These are phyloP conservation scores for Metopolophium dirhodum DNA, from an alignment of 1,140 invertebrate species.

Conservation along the genomic window DNA sequence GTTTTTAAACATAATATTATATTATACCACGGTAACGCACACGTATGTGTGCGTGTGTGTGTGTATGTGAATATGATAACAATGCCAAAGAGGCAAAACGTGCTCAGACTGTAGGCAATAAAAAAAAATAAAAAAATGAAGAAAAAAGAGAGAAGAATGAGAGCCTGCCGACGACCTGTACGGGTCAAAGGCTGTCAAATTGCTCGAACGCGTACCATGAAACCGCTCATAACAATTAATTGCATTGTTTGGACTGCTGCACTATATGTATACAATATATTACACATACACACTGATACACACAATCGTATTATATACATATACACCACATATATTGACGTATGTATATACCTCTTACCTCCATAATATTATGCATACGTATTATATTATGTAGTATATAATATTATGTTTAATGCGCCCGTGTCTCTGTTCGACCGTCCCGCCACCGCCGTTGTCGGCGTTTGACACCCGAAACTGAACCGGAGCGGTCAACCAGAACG, in stretches of 20 bases:
- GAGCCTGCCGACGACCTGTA: constrained; percentile 42
- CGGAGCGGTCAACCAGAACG: constrained; percentile 45
- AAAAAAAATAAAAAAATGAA: constrained; percentile 44
- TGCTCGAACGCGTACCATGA: constrained; percentile 27
- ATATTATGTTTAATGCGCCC: not conserved
- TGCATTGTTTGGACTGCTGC: constrained; percentile 49
- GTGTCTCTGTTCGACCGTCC: not conserved
- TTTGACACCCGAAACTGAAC: constrained; percentile 52
- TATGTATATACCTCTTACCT: not conserved
- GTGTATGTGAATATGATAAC: constrained; percentile 37
- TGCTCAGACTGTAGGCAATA: constrained; percentile 55
- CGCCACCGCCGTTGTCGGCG: not conserved
- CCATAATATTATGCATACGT: not conserved
- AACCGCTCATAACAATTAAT: constrained; percentile 56
- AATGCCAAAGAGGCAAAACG: constrained; percentile 52
- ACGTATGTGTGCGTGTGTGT: not conserved
- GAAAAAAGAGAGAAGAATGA: constrained; percentile 32
- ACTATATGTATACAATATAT: not conserved
- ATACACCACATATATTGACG: not conserved
- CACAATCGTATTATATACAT: not conserved
- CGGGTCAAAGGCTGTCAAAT: constrained; percentile 55
- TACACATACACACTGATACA: constrained; percentile 11
- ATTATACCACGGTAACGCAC: constrained; percentile 2
- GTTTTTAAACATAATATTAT: constrained; percentile 46
- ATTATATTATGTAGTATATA: not conserved